phyloP scores from a whole-genome alignment of 2,113 vertebrate genomes.

The Benitochromis conjunctus region DNA sequence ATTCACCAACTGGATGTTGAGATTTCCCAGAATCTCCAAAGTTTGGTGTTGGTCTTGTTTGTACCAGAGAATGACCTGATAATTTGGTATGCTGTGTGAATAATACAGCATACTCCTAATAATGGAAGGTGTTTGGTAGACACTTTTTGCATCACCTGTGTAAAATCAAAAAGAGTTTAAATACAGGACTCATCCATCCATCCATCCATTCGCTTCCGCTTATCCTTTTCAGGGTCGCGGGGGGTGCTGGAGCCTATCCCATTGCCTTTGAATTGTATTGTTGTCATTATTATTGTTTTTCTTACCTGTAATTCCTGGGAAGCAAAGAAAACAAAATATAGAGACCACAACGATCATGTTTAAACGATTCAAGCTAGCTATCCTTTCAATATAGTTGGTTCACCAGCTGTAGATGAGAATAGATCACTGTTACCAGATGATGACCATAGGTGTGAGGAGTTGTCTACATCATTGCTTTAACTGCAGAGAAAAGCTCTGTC shows the following conservation, averaged over 20 bases:
- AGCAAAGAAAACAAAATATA: not conserved
- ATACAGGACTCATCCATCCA: too few species aligned
- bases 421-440: not conserved
- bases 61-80: conserved; percentile 48
- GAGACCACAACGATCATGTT: not conserved
- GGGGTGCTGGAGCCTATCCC: too few species aligned
- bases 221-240: too few species aligned
- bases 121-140: not conserved
- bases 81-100: not conserved
- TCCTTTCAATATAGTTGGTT: not conserved
- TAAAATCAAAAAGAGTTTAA: not conserved
- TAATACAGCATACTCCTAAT: not conserved
- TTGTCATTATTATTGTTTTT: not conserved
- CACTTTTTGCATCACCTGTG: not conserved
- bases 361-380: not conserved
- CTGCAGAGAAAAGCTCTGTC: not conserved
- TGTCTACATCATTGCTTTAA: not conserved
- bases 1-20: not conserved
- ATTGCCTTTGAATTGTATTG: not conserved
- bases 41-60: conserved; percentile 9
- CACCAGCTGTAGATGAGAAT: not conserved
- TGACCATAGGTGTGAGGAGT: not conserved
- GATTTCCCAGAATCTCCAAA: conserved; percentile 30
- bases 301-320: not conserved
- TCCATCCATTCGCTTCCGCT: too few species aligned